phyloP scores from a whole-genome alignment of 2,888 invertebrate genomes.

The Idaea biselata region DNA sequence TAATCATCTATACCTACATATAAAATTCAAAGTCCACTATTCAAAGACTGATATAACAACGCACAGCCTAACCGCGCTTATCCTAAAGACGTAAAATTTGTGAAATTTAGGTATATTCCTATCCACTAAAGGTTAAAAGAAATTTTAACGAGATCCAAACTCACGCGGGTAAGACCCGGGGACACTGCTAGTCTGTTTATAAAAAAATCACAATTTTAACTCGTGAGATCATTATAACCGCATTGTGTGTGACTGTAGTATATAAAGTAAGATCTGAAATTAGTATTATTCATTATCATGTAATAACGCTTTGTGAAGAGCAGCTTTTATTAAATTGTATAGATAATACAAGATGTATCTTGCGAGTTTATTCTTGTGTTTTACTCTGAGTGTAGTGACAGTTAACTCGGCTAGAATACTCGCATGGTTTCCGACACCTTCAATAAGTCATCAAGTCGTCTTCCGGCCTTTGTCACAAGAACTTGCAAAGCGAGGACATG shows the following conservation, averaged over 20 bases:
- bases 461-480: slow-evolving; percentile 39
- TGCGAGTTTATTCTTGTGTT: background rate
- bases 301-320: background rate
- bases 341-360: background rate
- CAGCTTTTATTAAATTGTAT: background rate
- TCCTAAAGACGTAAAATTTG: too few species aligned
- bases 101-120: too few species aligned
- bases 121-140: too few species aligned
- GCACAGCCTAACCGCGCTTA: too few species aligned
- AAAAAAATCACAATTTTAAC: background rate
- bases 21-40: too few species aligned
- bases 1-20: too few species aligned
- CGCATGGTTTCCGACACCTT: slow-evolving; percentile 37
- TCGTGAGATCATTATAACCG: background rate
- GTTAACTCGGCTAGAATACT: slow-evolving; percentile 22
- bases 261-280: background rate
- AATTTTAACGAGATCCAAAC: too few species aligned
- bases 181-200: background rate
- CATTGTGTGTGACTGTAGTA: background rate
- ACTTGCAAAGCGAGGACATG: slow-evolving; percentile 39
- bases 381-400: background rate
- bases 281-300: background rate
- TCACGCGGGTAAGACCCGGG: too few species aligned
- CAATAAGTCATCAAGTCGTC: slow-evolving; percentile 43
- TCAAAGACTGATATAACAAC: too few species aligned